Base-by-base conservation (phyloP, 2,113 vertebrate species). In the Gracilinanus agilis region DNA sequence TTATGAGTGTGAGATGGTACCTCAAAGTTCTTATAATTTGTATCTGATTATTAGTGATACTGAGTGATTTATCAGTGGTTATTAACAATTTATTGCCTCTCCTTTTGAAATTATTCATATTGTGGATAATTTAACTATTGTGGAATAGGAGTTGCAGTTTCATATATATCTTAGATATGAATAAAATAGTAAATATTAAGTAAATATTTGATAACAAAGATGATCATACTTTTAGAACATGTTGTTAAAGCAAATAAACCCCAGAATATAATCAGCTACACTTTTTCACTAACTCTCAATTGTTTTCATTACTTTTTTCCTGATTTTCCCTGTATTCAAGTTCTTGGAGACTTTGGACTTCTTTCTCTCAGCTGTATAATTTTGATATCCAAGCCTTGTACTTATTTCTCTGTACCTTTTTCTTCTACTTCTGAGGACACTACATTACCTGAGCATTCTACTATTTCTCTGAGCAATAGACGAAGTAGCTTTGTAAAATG, bases 231-330 rank as follows among this genome's bases (percentile, higher is more conserved):
- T 67, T 67, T 34, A 34, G 58, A 67, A 67, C 12, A 34, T 67
- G 3, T 29, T 67, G 58, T 67, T 34, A 67, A 67, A 67, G 34
- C 12, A 67, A 55, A 55, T 16, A 55, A 93, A 21, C n/a, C 6
- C 11, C 53, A 21, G 11, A 8, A 5, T 34, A 44, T 88, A 54
- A 88, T 49, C 55, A 89, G 91, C 24, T 55, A n/a, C 12, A 90
- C 90, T 93, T 92, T 53, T 92, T 95, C 93, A 55, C 89, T 88
- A 24, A 44, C 54, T 95, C 54, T 89, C 34, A 29, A 67, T 29
- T 61, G 34, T 67, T 67, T 24, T 67, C 58, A 67, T 13, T 67
- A 67, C 27, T 67, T 67, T 67, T 61, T 67, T 34, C 11, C 58
- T 67, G 34, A 34, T 67, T 61, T 67, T 67, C 58, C 27, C 58